These are phyloP conservation scores for Pristionchus mayeri DNA, from an alignment of 2,888 invertebrate genomes.

Conservation along the genomic window DNA sequence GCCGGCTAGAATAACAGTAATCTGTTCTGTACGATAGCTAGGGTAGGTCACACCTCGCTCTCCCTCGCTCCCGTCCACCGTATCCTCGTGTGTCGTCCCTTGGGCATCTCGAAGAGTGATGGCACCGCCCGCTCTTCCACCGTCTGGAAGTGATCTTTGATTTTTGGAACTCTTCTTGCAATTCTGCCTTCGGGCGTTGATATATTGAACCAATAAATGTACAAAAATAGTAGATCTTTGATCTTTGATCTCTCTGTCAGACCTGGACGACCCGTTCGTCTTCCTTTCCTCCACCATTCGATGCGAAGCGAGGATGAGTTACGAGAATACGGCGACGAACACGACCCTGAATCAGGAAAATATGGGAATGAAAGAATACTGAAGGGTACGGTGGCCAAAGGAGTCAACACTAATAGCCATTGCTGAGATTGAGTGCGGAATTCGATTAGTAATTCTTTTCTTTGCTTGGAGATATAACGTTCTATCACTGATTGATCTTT, in stretches of 20 bases:
- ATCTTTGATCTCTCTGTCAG: not conserved
- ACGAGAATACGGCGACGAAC: constrained; percentile 38
- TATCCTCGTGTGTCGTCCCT: constrained; percentile 67
- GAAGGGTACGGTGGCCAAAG: no score
- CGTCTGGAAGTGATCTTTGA: constrained; percentile 50
- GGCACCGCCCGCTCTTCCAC: constrained; percentile 70
- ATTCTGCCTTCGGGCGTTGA: not conserved
- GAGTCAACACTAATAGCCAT: no score
- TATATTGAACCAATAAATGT: no score
- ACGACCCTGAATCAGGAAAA: constrained; percentile 45
- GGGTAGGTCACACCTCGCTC: constrained; percentile 67
- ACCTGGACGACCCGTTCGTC: constrained; percentile 47
- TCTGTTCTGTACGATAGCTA: no score
- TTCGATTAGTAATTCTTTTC: no score
- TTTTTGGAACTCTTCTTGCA: not conserved
- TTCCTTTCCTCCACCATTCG: constrained; percentile 34
- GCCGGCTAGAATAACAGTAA: no score
- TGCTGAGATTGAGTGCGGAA: no score
- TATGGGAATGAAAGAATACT: no score
- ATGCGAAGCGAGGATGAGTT: constrained; percentile 50
- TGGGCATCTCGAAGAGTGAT: constrained; percentile 66
- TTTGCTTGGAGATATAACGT: no score
- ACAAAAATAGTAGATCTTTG: no score
- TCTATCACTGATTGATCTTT: not conserved
- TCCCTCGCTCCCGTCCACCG: constrained; percentile 73